Base-by-base conservation (phyloP, 1,140 invertebrate species). In the Drosophila pachea region DNA sequence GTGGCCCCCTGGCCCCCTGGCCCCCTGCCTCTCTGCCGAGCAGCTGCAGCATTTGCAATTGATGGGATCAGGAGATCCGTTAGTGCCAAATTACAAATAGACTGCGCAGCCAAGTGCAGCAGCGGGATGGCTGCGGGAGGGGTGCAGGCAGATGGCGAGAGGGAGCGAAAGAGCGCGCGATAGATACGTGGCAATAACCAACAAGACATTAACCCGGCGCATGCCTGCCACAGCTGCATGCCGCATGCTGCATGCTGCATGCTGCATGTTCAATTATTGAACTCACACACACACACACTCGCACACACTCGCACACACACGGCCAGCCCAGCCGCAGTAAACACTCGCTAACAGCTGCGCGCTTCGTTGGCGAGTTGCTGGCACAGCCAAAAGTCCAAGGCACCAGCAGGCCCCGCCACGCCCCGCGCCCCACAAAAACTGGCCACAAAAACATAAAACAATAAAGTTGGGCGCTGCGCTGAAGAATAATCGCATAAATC, bases 401-500 rank as follows among this genome's bases (percentile, higher is more conserved):
- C 55, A 45, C 35, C 35, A 59, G 52, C 22, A 32, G 29, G 45
- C 45, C 45, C 45, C 45, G 7, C 4, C 40, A 4, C 14, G 12
- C 40, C 4, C 48, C 48, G 42, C 64, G 40, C 40, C 40, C 48
- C 52, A 58, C 31, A 58, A 7, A 22, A 12, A 32, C 71, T 74
- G 71, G 74, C 69, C 76, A 73, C 79, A 83, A 74, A 79, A 84
- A 84, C 76, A 84, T 82, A 84, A 84, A 86, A 84, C 79, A 84
- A 84, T 86, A 84, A 84, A 84, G 73, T 76, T 84, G 66, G 76
- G 76, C 73, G 79, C 79, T 84, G 79, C 79, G 69, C 76, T 74
- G 86, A 78, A 84, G 81, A 84, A 84, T 84, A 84, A 84, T 84
- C 81, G 81, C 81, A 84, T 86, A 86, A 84, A 84, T 84, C 81